Base-by-base conservation (phyloP, 2,113 vertebrate genomes). In the Bubo bubo region DNA sequence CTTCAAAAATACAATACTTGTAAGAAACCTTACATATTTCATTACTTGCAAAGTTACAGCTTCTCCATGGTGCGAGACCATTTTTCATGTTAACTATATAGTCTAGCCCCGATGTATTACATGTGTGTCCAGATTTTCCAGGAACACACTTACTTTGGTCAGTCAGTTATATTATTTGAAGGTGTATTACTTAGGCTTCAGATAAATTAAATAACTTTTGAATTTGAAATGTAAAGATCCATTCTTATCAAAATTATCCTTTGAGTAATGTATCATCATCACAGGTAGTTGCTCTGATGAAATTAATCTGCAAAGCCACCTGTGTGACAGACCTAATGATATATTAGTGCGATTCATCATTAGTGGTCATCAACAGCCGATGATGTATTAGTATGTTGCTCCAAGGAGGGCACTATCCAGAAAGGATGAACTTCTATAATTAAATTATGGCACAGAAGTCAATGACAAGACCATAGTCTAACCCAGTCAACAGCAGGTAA, bases 261-360 rank as follows among this genome's bases (percentile, higher is more conserved):
- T 71, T 79, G 35, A 96, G 68, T 83, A 98, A 97, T 97, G 52
- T 30, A 94, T 96, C 96, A 95, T 91, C 76, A 95, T 96, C 96
- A 96, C 86, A 91, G 96, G 88, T 95, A 67, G 9, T 63, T 94
- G 87, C 92, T 91, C 84, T 11, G 13, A 94, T 91, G 55, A 96
- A 97, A 98, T 98, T 97, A 98, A 97, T 98, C 96, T 98, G 67
- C 91, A 97, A 97, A 98, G 93, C 88, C 97, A 98, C 97, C 96
- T 97, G 92, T 92, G 85, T 97, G 94, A 97, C 96, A 98, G 64
- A 88, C 67, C 32, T 97, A 97, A 97, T 98, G 97, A 98, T 98
- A 77, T 83, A 98, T 97, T 97, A 95, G 81, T 92, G 90, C 95
- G 92, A 98, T 98, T 97, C 93, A 98, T 97, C 95, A 97, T 97